These are phyloP conservation scores for Pseudomyrmex flavicornis DNA, from an alignment of 1,140 invertebrate genomes.

Conservation along the genomic window DNA sequence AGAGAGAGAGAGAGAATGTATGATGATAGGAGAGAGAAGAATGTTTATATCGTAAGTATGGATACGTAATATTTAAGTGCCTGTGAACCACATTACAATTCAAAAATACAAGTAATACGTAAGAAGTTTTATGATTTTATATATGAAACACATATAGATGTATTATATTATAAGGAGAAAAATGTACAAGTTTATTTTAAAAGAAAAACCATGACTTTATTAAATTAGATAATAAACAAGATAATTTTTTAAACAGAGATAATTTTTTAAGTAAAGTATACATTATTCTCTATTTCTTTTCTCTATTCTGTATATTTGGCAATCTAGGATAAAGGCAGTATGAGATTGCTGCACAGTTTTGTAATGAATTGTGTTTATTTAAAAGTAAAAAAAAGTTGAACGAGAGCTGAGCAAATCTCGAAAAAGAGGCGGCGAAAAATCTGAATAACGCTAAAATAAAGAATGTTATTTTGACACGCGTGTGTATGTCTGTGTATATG, in stretches of 20 bases:
- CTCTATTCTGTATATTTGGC: neutral
- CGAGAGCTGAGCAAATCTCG: too few species aligned
- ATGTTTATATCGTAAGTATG: constrained; percentile 3
- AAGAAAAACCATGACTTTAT: too few species aligned
- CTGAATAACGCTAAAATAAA: neutral
- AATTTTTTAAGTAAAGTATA: constrained; percentile 26
- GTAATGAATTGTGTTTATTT: too few species aligned
- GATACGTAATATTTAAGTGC: constrained; percentile 40
- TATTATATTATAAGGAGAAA: constrained; percentile 36
- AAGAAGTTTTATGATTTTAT: constrained; percentile 78
- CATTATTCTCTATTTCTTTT: constrained; percentile 17
- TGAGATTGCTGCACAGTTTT: too few species aligned
- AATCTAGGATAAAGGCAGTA: too few species aligned
- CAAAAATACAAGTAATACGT: constrained; percentile 67
- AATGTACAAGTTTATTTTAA: too few species aligned
- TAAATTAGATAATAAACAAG: too few species aligned
- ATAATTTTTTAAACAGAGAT: too few species aligned
- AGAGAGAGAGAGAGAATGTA: constrained; percentile 6
- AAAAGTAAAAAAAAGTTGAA: too few species aligned
- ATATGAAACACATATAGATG: constrained; percentile 59
- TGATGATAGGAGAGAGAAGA: neutral
- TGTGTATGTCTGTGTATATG: constrained; percentile 7
- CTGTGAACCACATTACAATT: constrained; percentile 67
- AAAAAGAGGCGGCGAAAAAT: too few species aligned
- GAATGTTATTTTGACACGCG: neutral